phyloP scores from a whole-genome alignment of 2,797 vertebrate species.

The Enteromius mattozi region DNA sequence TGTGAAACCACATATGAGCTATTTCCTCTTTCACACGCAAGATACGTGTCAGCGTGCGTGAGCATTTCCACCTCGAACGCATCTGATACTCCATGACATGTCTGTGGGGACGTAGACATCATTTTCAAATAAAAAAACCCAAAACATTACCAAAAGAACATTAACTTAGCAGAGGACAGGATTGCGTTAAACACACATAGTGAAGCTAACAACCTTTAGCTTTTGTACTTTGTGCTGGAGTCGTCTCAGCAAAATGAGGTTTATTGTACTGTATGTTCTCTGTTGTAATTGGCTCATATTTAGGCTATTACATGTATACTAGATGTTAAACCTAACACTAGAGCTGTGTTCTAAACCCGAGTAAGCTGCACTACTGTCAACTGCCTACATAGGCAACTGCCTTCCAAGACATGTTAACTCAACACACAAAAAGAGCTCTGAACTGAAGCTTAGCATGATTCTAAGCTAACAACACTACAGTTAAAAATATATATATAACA shows the following conservation, averaged over 20 bases:
- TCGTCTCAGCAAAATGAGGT: background rate
- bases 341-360: background rate
- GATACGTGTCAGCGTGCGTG: slow-evolving; percentile 11
- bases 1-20: slow-evolving; percentile 48
- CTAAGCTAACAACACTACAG: background rate
- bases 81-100: slow-evolving; percentile 22
- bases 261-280: background rate
- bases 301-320: background rate
- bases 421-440: background rate
- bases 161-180: too few species aligned
- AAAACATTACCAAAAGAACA: background rate
- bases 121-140: background rate
- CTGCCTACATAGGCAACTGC: background rate
- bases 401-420: background rate
- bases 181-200: background rate
- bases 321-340: background rate
- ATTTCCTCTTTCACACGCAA: slow-evolving; percentile 56
- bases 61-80: slow-evolving; percentile 7
- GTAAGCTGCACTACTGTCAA: background rate
- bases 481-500: background rate
- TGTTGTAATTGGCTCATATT: background rate
- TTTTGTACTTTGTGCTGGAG: background rate
- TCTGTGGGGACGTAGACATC: background rate
- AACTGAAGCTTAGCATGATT: background rate
- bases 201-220: slow-evolving; percentile 15